Base-by-base conservation (phyloP, 2,797 vertebrate species). In the Anguilla obscura region DNA sequence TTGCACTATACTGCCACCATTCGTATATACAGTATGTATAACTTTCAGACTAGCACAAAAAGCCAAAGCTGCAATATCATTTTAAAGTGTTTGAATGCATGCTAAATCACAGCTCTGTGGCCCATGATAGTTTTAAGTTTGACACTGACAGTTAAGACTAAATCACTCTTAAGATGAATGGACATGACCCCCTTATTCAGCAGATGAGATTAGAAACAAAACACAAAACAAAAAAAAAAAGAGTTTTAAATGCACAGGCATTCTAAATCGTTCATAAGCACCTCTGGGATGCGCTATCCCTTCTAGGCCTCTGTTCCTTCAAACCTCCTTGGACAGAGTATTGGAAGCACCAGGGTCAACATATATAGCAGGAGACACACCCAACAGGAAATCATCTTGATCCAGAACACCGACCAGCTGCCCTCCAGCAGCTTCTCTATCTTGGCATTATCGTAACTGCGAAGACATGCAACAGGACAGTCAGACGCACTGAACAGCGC, bases 351-450 rank as follows among this genome's bases (percentile, higher is more conserved):
- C 54, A 99, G 97, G 58, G 98, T 99, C 93, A 95, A 95, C 90
- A 98, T 94, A 92, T 99, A 99, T 58, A 99, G 87, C 58, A 96
- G 16, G 56, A 99, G 96, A 89, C 98, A 99, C 79, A 98, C 90
- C 99, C 99, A 99, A 88, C 97, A 98, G 87, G 98, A 99, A 0
- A 89, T 96, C 97, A 99, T 98, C 95, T 99, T 99, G 93, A 99
- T 96, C 99, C 98, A 99, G 96, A 98, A 99, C 90, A 97, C 97
- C 0, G 98, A 99, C 97, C 95, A 97, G 94, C 97, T 99, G 14
- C 97, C 97, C 0, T 96, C 96, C 92, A 99, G 95, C 90, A 99
- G 96, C 88, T 96, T 97, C 94, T 99, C 98, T 1, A 99, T 98
- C 93, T 96, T 94, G 90, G 98, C 97, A 33, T 94, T 90, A 87